These are phyloP conservation scores for Pachyramphus minor DNA, from an alignment of 2,113 vertebrate species.

Conservation along the genomic window DNA sequence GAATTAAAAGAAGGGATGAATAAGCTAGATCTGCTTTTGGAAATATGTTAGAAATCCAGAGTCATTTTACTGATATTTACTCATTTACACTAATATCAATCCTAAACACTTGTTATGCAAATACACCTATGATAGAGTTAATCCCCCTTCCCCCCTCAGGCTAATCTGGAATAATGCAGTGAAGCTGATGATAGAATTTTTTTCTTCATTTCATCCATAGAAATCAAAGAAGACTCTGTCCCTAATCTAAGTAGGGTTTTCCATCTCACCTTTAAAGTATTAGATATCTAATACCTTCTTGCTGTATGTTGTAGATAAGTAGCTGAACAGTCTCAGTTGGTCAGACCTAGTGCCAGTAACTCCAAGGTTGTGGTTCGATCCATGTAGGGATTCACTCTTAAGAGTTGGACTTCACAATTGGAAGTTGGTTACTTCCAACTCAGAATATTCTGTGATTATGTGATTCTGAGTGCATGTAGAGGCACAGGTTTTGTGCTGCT, in stretches of 20 bases:
- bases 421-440: too few relatives aligned
- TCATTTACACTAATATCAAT: not conserved
- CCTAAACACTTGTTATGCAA: not conserved
- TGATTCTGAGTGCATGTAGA: not conserved
- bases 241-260: not conserved
- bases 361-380: constrained; percentile 55
- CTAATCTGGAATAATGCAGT: not conserved
- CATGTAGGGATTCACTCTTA: not conserved
- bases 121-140: not conserved
- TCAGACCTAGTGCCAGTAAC: constrained; percentile 61
- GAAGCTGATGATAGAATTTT: not conserved
- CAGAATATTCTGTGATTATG: not conserved
- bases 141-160: accelerated
- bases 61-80: not conserved
- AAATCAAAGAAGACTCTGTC: not conserved
- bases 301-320: not conserved
- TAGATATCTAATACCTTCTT: not conserved
- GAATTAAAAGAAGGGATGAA: not conserved
- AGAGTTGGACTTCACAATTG: not conserved
- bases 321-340: constrained; percentile 17
- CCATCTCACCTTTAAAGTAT: not conserved
- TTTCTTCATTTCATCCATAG: not conserved
- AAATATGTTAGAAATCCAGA: not conserved
- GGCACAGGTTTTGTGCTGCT: not conserved
- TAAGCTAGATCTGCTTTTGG: not conserved